These are phyloP conservation scores for Watsonalla binaria DNA, from an alignment of 2,888 invertebrate species.

Conservation along the genomic window DNA sequence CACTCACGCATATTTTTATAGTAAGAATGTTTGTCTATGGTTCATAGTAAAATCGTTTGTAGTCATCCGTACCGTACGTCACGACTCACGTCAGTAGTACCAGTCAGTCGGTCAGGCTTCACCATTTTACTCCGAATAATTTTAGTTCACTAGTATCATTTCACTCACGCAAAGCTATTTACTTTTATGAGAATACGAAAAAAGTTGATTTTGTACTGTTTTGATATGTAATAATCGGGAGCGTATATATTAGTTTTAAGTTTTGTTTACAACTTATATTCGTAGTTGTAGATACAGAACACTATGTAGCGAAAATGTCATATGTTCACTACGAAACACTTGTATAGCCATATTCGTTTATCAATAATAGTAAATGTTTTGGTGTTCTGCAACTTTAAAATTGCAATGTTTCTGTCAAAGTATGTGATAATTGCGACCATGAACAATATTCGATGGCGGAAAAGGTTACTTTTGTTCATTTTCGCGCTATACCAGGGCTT, in stretches of 20 bases:
- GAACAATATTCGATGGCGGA: constrained; percentile 50
- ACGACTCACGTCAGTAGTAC: too few relatives aligned
- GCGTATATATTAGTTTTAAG: constrained; percentile 1
- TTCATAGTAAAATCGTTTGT: not conserved
- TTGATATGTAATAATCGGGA: constrained; percentile 2
- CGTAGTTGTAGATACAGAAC: not conserved
- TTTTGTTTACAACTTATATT: too few relatives aligned
- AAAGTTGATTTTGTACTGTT: constrained; percentile 3
- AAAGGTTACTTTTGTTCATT: constrained; percentile 54
- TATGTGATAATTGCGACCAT: constrained; percentile 40
- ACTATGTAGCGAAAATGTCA: constrained; percentile 38
- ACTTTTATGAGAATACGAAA: constrained; percentile 2
- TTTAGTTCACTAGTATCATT: constrained; percentile 2
- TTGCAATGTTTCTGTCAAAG: constrained; percentile 50
- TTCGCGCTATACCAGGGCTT: constrained; percentile 44
- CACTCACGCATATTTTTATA: not conserved
- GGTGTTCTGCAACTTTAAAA: constrained; percentile 38
- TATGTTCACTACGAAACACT: constrained; percentile 38
- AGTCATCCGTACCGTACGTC: too few relatives aligned
- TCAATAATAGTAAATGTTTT: constrained; percentile 58
- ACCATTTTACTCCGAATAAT: too few relatives aligned
- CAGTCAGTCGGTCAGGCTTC: too few relatives aligned
- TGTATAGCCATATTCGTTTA: constrained; percentile 59
- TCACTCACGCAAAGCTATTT: constrained; percentile 2
- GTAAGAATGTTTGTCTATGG: not conserved